A percentile compares a stretch with the other conserved stretches of the same genome.
phyloP scores from a whole-genome alignment of 2,888 invertebrate genomes.

The Pristionchus arcanus region DNA sequence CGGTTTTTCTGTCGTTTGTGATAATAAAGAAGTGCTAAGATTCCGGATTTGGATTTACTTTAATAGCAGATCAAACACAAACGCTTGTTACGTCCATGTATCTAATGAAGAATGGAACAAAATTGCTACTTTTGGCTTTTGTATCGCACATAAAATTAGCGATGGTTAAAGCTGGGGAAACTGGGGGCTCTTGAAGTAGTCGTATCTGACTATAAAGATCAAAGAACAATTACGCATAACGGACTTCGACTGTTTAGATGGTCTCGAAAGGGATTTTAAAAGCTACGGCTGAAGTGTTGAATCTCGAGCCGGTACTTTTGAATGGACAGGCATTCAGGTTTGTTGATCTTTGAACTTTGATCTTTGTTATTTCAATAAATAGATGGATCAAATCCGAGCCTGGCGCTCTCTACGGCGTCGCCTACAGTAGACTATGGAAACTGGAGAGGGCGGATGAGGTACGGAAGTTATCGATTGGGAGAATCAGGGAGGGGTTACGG shows the following conservation, averaged over 20 bases:
- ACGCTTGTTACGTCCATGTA: neutral
- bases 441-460: slow-evolving; percentile 29
- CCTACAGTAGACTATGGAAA: slow-evolving; percentile 52
- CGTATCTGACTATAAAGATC: too few species aligned
- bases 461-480: neutral
- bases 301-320: slow-evolving; percentile 32
- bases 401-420: slow-evolving; percentile 40
- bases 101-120: neutral
- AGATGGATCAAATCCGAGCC: slow-evolving; percentile 47
- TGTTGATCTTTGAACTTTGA: neutral
- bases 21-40: slow-evolving; percentile 38
- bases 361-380: neutral
- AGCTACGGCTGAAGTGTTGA: slow-evolving; percentile 22
- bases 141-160: too few species aligned
- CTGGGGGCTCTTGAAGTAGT: too few species aligned
- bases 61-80: neutral
- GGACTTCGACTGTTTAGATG: neutral
- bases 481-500: neutral
- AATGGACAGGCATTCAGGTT: slow-evolving; percentile 54
- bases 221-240: too few species aligned
- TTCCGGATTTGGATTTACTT: neutral
- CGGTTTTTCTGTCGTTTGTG: slow-evolving; percentile 21
- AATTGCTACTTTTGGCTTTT: too few species aligned
- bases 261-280: neutral
- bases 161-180: too few species aligned